phyloP scores from a whole-genome alignment of 2,888 invertebrate genomes.

The Ochropleura leucogaster region DNA sequence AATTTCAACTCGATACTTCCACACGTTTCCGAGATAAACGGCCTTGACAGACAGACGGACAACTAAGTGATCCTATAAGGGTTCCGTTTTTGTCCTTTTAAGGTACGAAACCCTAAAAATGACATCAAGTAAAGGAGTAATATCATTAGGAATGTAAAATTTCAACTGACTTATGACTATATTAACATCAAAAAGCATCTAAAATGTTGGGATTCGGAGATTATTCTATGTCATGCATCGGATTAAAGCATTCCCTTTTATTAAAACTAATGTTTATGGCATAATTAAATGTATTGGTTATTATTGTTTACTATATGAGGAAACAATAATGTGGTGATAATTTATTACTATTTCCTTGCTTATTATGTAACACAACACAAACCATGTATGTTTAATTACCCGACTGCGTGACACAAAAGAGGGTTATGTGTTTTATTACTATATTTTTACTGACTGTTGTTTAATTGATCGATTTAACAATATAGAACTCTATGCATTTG shows the following conservation, averaged over 20 bases:
- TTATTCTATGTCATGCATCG: slow-evolving; percentile 43
- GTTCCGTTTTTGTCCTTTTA: too few relatives aligned
- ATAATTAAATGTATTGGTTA: slow-evolving; percentile 33
- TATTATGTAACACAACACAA: slow-evolving; percentile 2
- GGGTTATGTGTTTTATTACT: background rate
- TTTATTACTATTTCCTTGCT: slow-evolving; percentile 25
- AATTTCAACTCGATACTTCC: too few relatives aligned
- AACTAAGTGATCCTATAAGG: too few relatives aligned
- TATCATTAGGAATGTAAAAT: slow-evolving; percentile 65
- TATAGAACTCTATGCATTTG: background rate
- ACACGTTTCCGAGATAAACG: too few relatives aligned
- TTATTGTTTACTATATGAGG: slow-evolving; percentile 13
- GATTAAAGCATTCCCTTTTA: slow-evolving; percentile 25
- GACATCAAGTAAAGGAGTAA: slow-evolving; percentile 40
- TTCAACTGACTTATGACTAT: slow-evolving; percentile 41
- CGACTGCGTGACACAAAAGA: too few relatives aligned
- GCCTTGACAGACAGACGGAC: too few relatives aligned
- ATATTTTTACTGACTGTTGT: background rate
- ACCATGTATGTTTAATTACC: background rate
- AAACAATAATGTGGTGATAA: slow-evolving; percentile 15
- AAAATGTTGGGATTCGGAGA: slow-evolving; percentile 19
- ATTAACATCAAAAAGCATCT: slow-evolving; percentile 37
- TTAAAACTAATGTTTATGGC: slow-evolving; percentile 51
- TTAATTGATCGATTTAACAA: slow-evolving; percentile 8
- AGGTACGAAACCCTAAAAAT: background rate